phyloP scores from a whole-genome alignment of 92 coral and sea anemone species.

The Scolanthus callimorphus region DNA sequence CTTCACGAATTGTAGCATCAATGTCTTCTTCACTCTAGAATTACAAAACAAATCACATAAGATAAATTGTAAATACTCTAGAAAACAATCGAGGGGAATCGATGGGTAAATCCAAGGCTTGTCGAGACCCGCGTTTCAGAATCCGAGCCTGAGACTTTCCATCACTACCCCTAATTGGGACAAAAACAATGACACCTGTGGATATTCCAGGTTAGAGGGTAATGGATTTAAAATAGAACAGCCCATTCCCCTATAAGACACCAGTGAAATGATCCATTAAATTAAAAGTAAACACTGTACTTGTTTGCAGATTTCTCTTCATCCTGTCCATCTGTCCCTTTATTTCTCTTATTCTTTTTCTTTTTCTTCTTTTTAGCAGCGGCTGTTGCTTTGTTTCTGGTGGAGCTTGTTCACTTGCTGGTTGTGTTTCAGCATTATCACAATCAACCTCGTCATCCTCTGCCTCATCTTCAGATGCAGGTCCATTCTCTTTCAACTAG shows the following conservation, averaged over 20 bases:
- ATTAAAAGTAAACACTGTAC: too few species aligned
- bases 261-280: too few species aligned
- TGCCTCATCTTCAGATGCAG: conserved; percentile 55
- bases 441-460: conserved; percentile 13
- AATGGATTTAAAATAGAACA: too few species aligned
- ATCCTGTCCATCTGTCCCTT: conserved; percentile 45
- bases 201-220: neutral
- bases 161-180: too few species aligned
- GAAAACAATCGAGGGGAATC: neutral
- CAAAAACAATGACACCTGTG: too few species aligned
- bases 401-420: neutral
- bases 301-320: conserved; percentile 11
- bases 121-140: neutral
- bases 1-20: conserved; percentile 62
- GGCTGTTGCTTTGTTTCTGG: neutral
- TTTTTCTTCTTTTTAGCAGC: conserved; percentile 34
- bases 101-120: neutral
- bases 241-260: too few species aligned
- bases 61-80: neutral
- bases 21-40: conserved; percentile 14
- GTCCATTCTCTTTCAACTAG: conserved; percentile 56
- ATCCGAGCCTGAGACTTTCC: too few species aligned
- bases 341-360: conserved; percentile 64
- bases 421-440: conserved; percentile 18
- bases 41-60: neutral